phyloP scores from a whole-genome alignment of 2,888 invertebrate species.

The Galeopsomyia nigrocyanea region DNA sequence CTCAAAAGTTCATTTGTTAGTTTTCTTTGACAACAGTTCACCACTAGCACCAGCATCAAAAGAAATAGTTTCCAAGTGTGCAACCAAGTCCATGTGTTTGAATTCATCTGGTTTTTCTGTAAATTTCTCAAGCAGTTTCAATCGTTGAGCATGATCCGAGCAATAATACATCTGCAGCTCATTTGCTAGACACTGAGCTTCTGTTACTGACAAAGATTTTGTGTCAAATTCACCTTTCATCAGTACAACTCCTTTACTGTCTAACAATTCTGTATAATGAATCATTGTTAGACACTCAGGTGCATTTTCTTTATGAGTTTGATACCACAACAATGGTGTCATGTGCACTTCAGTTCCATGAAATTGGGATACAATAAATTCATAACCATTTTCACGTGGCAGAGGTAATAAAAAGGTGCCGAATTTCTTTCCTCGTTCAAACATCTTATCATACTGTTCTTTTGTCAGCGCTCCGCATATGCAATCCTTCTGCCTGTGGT shows the following conservation, averaged over 20 bases:
- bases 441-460: slow-evolving; percentile 74
- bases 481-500: slow-evolving; percentile 83
- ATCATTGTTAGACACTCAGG: slow-evolving; percentile 87
- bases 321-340: slow-evolving; percentile 87
- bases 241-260: slow-evolving; percentile 80
- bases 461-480: slow-evolving; percentile 81
- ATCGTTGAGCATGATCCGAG: slow-evolving; percentile 75
- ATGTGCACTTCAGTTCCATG: slow-evolving; percentile 82
- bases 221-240: slow-evolving; percentile 91
- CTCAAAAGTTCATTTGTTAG: slow-evolving; percentile 16
- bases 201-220: slow-evolving; percentile 80
- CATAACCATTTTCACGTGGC: slow-evolving; percentile 86
- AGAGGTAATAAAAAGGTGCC: slow-evolving; percentile 85
- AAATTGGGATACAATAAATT: slow-evolving; percentile 86
- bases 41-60: slow-evolving; percentile 45
- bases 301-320: slow-evolving; percentile 89
- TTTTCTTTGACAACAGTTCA: slow-evolving; percentile 22
- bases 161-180: slow-evolving; percentile 88
- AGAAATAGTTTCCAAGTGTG: slow-evolving; percentile 46
- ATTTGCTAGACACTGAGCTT: slow-evolving; percentile 89
- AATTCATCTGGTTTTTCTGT: slow-evolving; percentile 81
- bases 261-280: slow-evolving; percentile 82
- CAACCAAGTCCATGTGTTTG: slow-evolving; percentile 79
- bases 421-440: slow-evolving; percentile 72
- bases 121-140: slow-evolving; percentile 77